Percentiles rank a stretch among this genome's conserved stretches.
Evolutionary conservation across 2,113 vertebrate genomes (phyloP).

Genomic region (Climacteris rufus): DNA sequence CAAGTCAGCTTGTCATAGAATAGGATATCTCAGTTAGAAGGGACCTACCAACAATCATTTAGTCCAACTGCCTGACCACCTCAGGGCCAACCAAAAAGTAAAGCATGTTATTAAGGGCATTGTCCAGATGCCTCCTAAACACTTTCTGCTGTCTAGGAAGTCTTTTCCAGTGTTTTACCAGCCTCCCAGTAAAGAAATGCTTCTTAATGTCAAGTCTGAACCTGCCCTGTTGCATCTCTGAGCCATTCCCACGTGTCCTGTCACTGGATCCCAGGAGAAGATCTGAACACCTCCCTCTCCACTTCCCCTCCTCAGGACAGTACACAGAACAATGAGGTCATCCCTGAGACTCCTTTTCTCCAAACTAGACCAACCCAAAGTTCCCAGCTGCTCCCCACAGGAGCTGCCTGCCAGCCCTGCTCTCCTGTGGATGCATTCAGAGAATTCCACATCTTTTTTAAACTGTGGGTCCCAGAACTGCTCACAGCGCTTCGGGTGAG

Average conservation of each 20-base stretch:
- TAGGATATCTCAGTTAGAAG: not conserved
- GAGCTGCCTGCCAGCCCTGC: not conserved
- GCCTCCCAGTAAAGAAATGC: not conserved
- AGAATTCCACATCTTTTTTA: not conserved
- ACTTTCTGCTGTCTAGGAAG: not conserved
- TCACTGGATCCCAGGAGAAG: not conserved
- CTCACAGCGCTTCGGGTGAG: not conserved
- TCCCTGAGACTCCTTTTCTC: not conserved
- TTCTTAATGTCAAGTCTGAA: not conserved
- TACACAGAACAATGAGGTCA: not conserved
- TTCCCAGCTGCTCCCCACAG: not conserved
- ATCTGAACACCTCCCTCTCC: not conserved
- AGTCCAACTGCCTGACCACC: not conserved
- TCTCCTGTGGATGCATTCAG: not conserved
- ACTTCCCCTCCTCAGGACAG: not conserved
- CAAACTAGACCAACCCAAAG: not conserved
- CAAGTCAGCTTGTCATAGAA: not conserved
- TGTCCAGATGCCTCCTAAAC: not conserved
- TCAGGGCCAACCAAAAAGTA: not conserved
- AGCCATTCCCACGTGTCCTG: fast-evolving
- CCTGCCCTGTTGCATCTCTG: not conserved
- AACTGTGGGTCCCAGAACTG: not conserved
- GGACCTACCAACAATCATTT: fast-evolving
- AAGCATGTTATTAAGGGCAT: not conserved
- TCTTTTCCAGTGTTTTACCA: not conserved